Percentiles rank a stretch among this genome's conserved stretches.
Conservation (phyloP, 1,140 invertebrate genomes). For the Elysia chlorotica region DNA sequence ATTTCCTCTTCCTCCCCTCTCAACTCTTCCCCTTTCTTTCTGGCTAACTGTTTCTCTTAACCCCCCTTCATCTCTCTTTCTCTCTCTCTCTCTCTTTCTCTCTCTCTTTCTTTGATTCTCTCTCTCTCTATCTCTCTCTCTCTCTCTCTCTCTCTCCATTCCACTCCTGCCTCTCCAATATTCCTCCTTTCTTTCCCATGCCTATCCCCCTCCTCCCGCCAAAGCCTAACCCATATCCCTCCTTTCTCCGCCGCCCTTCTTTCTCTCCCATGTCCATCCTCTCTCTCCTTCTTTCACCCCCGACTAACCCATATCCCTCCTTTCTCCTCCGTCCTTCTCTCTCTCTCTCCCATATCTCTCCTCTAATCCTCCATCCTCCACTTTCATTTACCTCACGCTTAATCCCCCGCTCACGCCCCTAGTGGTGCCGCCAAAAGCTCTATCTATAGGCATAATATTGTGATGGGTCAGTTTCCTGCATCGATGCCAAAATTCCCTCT, state of each 20-base stretch:
- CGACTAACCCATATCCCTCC: no score
- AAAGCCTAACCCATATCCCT: background rate
- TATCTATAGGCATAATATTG: no score
- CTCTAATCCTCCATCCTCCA: background rate
- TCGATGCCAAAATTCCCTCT: no score
- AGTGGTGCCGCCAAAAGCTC: no score
- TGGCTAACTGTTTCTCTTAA: background rate
- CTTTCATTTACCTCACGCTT: background rate
- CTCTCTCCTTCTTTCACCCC: background rate
- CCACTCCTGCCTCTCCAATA: no score
- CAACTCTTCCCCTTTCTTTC: background rate
- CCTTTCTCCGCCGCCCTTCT: background rate
- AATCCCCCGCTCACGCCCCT: background rate
- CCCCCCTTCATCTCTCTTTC: background rate
- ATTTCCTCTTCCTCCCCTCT: background rate
- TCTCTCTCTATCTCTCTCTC: conserved; percentile 7
- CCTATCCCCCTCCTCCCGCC: background rate
- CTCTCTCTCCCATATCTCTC: background rate
- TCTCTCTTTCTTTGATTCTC: conserved; percentile 1
- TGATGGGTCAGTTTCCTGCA: no score
- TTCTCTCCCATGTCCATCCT: no score
- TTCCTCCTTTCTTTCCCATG: background rate
- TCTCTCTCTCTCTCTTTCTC: background rate
- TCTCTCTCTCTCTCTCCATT: background rate
- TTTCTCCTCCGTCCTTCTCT: background rate